phyloP scores from a whole-genome alignment of 2,113 vertebrate species.

The Numida meleagris region DNA sequence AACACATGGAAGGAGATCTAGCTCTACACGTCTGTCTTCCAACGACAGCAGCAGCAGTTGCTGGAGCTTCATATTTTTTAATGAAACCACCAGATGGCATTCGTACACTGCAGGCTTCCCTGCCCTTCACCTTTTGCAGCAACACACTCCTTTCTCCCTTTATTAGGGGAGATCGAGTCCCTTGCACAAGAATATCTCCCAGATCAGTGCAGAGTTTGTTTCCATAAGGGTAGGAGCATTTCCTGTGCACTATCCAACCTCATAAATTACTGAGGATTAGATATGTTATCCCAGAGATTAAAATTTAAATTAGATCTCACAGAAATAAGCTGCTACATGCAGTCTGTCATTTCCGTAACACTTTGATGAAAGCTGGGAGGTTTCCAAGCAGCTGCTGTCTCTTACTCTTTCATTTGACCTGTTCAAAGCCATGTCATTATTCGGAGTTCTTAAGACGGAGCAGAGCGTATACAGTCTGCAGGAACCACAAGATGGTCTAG shows the following conservation, averaged over 20 bases:
- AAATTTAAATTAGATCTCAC: not conserved
- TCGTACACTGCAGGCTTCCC: not conserved
- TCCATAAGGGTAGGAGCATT: not conserved
- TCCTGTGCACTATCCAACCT: not conserved
- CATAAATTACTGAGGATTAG: not conserved
- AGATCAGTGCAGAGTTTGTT: not conserved
- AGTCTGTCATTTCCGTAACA: not conserved
- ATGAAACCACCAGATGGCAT: slow-evolving; percentile 59
- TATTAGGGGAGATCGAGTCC: rapidly evolving
- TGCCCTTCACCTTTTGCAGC: not conserved
- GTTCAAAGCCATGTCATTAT: not conserved
- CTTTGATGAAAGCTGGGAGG: not conserved
- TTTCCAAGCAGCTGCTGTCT: slow-evolving; percentile 17
- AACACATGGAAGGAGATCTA: not conserved
- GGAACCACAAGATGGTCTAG: not conserved
- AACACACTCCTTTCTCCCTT: rapidly evolving
- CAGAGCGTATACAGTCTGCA: not conserved
- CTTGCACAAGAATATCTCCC: not conserved
- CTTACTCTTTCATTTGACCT: not conserved
- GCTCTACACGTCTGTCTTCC: not conserved
- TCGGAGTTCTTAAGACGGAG: not conserved
- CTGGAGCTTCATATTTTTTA: not conserved
- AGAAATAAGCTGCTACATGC: not conserved
- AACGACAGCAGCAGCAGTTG: not conserved
- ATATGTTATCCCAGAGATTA: not conserved